A percentile compares a stretch with the other conserved stretches of the same genome.
Evolutionary conservation across 2,113 vertebrate species (phyloP).

Genomic region (Pleuronectes platessa): DNA sequence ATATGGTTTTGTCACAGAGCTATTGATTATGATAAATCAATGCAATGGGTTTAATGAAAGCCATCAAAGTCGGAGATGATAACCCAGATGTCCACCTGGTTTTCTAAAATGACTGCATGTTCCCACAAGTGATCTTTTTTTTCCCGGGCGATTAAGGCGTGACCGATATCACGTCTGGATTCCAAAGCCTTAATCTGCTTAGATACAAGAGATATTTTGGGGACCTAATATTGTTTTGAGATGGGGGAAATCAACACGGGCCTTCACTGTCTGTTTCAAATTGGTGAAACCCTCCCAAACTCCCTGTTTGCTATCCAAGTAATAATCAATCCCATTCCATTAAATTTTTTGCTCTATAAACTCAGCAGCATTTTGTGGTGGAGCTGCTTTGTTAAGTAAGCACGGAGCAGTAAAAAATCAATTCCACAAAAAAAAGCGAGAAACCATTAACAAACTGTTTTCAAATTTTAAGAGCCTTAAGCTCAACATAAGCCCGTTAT

Average conservation of each 20-base stretch:
- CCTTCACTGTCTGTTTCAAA: conserved; percentile 68
- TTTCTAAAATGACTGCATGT: conserved; percentile 21
- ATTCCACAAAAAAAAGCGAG: conserved; percentile 54
- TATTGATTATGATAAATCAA: conserved; percentile 73
- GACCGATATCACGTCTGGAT: conserved; percentile 25
- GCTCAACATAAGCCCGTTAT: conserved; percentile 39
- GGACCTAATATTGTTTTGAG: conserved; percentile 60
- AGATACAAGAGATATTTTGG: conserved; percentile 41
- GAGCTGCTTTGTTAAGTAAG: conserved; percentile 61
- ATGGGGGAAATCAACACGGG: conserved; percentile 33
- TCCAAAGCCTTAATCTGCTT: conserved; percentile 24
- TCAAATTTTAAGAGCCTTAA: conserved; percentile 45
- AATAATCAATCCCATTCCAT: conserved; percentile 76
- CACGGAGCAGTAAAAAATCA: conserved; percentile 57
- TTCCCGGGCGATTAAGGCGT: conserved; percentile 13
- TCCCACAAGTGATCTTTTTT: conserved; percentile 7
- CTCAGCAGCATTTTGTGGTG: conserved; percentile 50
- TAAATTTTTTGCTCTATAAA: conserved; percentile 68
- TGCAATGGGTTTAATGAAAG: conserved; percentile 57
- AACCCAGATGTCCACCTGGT: conserved; percentile 31
- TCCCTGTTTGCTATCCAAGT: conserved; percentile 73
- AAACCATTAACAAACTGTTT: conserved; percentile 64
- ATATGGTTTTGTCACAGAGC: conserved; percentile 58
- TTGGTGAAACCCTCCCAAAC: conserved; percentile 73
- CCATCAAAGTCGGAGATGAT: conserved; percentile 41